phyloP scores from a whole-genome alignment of 2,113 vertebrate species.

The Hepsetus odoe region DNA sequence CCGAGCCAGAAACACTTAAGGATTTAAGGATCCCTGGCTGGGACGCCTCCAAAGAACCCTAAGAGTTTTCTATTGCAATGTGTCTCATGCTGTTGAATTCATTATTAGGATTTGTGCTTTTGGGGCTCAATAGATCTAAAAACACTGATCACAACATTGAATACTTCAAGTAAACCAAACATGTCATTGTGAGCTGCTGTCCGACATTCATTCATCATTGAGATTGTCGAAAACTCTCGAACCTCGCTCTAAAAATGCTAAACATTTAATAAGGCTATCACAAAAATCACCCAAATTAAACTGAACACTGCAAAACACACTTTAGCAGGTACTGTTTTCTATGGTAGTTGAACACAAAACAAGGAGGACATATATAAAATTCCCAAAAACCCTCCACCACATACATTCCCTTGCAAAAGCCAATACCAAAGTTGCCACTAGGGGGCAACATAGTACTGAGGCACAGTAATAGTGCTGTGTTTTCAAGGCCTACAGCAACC shows the following conservation, averaged over 20 bases:
- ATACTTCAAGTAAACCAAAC: conserved; percentile 45
- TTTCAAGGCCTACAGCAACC: background rate
- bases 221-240: background rate
- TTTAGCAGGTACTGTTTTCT: background rate
- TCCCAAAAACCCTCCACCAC: background rate
- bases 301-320: background rate
- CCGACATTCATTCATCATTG: background rate
- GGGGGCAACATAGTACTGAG: background rate
- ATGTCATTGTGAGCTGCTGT: background rate
- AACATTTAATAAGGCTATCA: background rate
- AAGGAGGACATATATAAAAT: background rate
- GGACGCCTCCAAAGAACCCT: no score
- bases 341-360: conserved; percentile 10
- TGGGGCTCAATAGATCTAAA: background rate
- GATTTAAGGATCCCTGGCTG: no score
- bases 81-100: no score
- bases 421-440: background rate
- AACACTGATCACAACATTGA: background rate
- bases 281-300: background rate
- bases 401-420: background rate
- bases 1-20: no score
- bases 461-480: background rate
- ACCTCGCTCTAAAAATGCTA: background rate
- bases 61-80: no score
- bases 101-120: background rate